Base-by-base conservation (phyloP, 2,888 invertebrate genomes). In the Harpagoxenus sublaevis region DNA sequence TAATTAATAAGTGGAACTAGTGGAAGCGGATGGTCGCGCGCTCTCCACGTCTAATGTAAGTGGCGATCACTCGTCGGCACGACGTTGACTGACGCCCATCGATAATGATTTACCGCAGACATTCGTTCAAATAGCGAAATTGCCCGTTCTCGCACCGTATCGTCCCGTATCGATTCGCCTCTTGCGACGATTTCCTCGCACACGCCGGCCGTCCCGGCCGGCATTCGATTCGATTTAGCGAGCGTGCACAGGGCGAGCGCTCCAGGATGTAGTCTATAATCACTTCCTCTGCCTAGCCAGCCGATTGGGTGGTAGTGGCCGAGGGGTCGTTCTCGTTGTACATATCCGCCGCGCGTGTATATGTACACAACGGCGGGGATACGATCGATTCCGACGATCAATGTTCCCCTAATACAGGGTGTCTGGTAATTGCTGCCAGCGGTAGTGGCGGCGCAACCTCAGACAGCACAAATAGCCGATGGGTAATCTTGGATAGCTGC, bases 191-290 rank as follows among this genome's bases (percentile, higher is more conserved):
- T 65, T 70, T 83, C 83, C 74, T 81, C 79, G 79, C 79, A 74
- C 79, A 81, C 60, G 79, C 79, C 79, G 75, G 65, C 74, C 60
- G 89, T 75, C 51, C 77, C 53, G 78, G 78, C 60, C 86, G 86
- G 86, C 74, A 90, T 88, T 88, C 88, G 87, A 90, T 91, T 90
- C 88, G 87, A 90, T 91, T 90, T 86, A 87, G 88, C 87, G 88
- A 86, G 88, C 86, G 85, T 68, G 78, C 86, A 85, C 85, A 75
- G 86, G 78, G 84, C 91, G 88, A 86, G 84, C 86, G 92, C 89
- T 92, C 91, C 93, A 93, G 93, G 93, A 93, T 93, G 93, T 93
- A 92, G 92, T 93, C 93, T 91, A 93, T 93, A 93, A 93, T 93
- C 91, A 92, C 91, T 93, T 93, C 93, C 93, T 93, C 93, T 91